Evolutionary conservation across 35 echinoderm and acorn worm genomes (phyloP).

Genomic region (Holothuria glaberrima): DNA sequence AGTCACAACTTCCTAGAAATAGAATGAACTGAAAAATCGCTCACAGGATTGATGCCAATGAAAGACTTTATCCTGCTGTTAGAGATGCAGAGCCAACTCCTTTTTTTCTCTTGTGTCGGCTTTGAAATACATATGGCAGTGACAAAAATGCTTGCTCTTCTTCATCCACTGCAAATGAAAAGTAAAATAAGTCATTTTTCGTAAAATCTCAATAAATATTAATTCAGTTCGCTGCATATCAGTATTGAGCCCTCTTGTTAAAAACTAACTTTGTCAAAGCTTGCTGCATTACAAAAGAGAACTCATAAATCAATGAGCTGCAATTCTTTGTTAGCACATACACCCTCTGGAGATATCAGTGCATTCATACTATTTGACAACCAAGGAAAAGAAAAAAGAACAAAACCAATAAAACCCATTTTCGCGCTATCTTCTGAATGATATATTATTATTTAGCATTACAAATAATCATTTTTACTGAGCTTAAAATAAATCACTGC

Average conservation of each 20-base stretch:
- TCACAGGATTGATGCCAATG: background rate
- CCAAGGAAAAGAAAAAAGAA: slow-evolving; percentile 1
- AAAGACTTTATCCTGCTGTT: background rate
- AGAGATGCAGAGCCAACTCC: background rate
- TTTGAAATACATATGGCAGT: background rate
- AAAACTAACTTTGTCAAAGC: slow-evolving; percentile 2
- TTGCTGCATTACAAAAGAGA: slow-evolving; percentile 10
- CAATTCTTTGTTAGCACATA: background rate
- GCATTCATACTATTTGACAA: slow-evolving; percentile 6
- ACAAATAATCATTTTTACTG: background rate
- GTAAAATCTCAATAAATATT: too few species aligned
- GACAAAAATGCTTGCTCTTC: background rate
- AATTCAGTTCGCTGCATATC: too few species aligned
- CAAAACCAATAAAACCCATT: background rate
- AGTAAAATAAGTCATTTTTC: background rate
- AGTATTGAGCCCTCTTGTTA: too few species aligned
- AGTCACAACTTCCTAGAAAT: slow-evolving; percentile 5
- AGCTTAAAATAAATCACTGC: slow-evolving; percentile 2
- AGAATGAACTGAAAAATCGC: background rate
- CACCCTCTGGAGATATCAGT: background rate
- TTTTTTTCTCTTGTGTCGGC: background rate
- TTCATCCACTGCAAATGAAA: background rate
- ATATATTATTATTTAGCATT: background rate
- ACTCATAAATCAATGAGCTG: background rate
- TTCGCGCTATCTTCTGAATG: background rate